Evolutionary conservation across 2,888 invertebrate species (phyloP).

Genomic region (Tachina fera): DNA sequence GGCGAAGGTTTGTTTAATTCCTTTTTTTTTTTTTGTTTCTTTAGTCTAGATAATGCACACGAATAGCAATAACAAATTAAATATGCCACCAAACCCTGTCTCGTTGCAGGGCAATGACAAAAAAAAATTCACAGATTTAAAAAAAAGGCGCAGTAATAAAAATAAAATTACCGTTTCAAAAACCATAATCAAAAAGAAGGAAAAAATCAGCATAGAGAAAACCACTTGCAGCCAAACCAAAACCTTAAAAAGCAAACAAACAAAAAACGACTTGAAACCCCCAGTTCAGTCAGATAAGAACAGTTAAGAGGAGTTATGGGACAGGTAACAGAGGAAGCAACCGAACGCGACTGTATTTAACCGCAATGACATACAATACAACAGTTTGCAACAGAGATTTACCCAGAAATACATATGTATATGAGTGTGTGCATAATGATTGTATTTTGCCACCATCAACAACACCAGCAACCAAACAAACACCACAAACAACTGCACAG

Average conservation of each 20-base stretch:
- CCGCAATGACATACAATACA: conserved; percentile 64
- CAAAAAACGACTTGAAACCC: conserved; percentile 11
- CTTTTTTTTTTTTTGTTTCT: background rate
- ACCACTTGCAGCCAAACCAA: conserved; percentile 61
- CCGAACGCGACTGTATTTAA: conserved; percentile 58
- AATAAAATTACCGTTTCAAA: conserved; percentile 63
- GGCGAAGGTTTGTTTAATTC: background rate
- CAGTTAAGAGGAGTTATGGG: conserved; percentile 51
- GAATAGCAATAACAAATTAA: conserved; percentile 31
- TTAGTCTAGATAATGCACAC: background rate
- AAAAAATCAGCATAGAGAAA: conserved; percentile 23
- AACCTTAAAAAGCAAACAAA: background rate
- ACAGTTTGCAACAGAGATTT: conserved; percentile 64
- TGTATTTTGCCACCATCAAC: conserved; percentile 39
- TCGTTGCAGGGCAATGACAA: conserved; percentile 32
- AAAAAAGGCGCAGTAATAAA: conserved; percentile 67
- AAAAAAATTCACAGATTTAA: background rate
- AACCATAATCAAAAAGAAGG: conserved; percentile 27
- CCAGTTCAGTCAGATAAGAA: conserved; percentile 47
- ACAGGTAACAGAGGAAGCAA: conserved; percentile 43
- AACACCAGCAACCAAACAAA: conserved; percentile 21
- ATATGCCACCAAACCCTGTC: conserved; percentile 28
- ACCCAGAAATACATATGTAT: conserved; percentile 31
- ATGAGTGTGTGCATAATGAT: conserved; percentile 1
- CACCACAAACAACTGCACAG: conserved; percentile 7